Evolutionary conservation across 2,888 invertebrate species (phyloP).

Genomic region (Achlya flavicornis): DNA sequence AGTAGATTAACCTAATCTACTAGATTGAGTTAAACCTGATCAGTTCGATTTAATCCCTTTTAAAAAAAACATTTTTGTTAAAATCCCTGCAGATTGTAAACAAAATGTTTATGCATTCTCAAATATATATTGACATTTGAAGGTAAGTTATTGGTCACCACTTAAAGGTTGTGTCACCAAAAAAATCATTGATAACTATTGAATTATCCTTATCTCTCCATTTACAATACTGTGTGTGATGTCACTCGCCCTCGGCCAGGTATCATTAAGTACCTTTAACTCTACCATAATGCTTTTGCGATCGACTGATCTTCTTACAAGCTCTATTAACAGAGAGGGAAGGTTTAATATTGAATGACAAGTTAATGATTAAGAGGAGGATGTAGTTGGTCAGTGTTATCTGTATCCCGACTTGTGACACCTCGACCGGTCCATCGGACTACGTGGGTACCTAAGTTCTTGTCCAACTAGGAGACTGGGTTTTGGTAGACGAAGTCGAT

Average conservation of each 20-base stretch:
- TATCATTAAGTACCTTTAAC: constrained; percentile 68
- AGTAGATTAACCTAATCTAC: no score
- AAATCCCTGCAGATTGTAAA: background rate
- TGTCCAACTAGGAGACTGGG: constrained; percentile 44
- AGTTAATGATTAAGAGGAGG: constrained; percentile 3
- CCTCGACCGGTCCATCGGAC: constrained; percentile 54
- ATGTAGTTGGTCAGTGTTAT: constrained; percentile 50
- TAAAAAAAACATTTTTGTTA: no score
- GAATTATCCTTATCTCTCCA: constrained; percentile 66
- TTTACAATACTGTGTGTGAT: constrained; percentile 67
- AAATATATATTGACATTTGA: constrained; percentile 14
- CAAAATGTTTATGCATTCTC: constrained; percentile 8
- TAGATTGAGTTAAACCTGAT: no score
- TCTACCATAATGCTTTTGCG: constrained; percentile 31
- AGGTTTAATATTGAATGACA: background rate
- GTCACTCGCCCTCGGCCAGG: constrained; percentile 61
- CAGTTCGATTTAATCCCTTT: no score
- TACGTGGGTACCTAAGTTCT: constrained; percentile 29
- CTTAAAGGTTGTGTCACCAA: constrained; percentile 54
- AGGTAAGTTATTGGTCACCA: constrained; percentile 33
- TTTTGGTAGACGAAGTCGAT: constrained; percentile 13
- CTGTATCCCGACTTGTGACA: constrained; percentile 64
- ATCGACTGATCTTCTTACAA: background rate
- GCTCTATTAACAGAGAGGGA: background rate
- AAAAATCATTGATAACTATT: constrained; percentile 57